phyloP scores from a whole-genome alignment of 2,113 vertebrate species.

The Hymenochirus boettgeri region DNA sequence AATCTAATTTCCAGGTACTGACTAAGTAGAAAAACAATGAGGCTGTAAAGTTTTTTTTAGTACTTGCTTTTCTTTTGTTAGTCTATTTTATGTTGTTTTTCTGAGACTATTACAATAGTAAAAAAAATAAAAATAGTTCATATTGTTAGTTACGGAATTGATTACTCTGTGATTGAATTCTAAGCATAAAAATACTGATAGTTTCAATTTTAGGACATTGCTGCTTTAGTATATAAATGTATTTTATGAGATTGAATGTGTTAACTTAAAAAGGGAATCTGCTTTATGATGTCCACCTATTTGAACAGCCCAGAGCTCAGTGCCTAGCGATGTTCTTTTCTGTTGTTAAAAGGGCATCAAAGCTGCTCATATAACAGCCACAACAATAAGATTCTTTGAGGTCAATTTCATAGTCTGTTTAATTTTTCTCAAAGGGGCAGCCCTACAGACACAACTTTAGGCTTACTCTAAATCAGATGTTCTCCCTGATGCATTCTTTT shows the following conservation, averaged over 20 bases:
- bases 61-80: no score
- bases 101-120: no score
- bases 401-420: slow-evolving; percentile 37
- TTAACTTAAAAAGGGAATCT: not conserved
- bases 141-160: no score
- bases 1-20: no score
- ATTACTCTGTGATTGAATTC: no score
- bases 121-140: no score
- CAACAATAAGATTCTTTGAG: slow-evolving; percentile 21
- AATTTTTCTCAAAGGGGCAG: slow-evolving; percentile 15
- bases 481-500: not conserved
- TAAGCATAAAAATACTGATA: not conserved
- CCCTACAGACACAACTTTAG: slow-evolving; percentile 8
- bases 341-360: slow-evolving; percentile 16
- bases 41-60: no score
- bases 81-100: no score
- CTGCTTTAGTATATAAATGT: not conserved
- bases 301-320: slow-evolving; percentile 12
- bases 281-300: slow-evolving; percentile 4
- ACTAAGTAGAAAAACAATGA: no score
- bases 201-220: not conserved
- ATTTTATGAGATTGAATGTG: not conserved
- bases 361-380: slow-evolving; percentile 12
- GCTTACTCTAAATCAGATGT: not conserved
- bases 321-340: slow-evolving; percentile 26